Percentiles rank a stretch among this genome's conserved stretches.
phyloP scores from a whole-genome alignment of 1,140 invertebrate species.

The Sitophilus oryzae region DNA sequence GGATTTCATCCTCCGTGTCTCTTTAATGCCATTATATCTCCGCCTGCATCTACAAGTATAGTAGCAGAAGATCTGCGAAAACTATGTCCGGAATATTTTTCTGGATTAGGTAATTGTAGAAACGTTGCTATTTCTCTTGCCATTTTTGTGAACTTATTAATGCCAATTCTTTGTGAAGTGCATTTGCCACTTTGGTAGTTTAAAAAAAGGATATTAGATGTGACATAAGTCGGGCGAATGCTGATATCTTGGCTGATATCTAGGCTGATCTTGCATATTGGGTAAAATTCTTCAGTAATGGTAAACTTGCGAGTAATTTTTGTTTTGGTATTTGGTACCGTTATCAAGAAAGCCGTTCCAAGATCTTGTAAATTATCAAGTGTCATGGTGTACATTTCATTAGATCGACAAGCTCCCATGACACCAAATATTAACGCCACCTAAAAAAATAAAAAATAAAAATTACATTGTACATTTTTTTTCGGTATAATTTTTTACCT shows the following conservation, averaged over 20 bases:
- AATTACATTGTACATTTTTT: too few species aligned
- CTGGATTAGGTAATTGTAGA: conserved; percentile 33
- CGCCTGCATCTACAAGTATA: too few species aligned
- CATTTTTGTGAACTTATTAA: conserved; percentile 33
- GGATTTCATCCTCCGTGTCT: too few species aligned
- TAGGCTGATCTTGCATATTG: neutral
- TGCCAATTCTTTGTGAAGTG: conserved; percentile 31
- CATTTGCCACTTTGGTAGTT: conserved; percentile 37
- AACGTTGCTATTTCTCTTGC: conserved; percentile 35
- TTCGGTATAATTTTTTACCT: conserved; percentile 20
- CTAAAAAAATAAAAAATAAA: conserved; percentile 12
- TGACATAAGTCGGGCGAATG: neutral
- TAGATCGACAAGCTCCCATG: conserved; percentile 18
- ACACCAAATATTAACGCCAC: conserved; percentile 24
- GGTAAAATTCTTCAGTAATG: conserved; percentile 16
- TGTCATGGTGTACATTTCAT: conserved; percentile 13
- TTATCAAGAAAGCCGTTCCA: conserved; percentile 6
- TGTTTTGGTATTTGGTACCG: conserved; percentile 13
- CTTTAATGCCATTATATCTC: too few species aligned
- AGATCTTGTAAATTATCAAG: conserved; percentile 15
- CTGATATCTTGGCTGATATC: conserved; percentile 4
- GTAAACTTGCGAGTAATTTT: conserved; percentile 16
- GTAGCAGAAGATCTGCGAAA: conserved; percentile 35
- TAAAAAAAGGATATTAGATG: conserved; percentile 18
- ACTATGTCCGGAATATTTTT: conserved; percentile 36